These are phyloP conservation scores for Rotaria socialis DNA, from an alignment of 2,888 invertebrate genomes.

Conservation along the genomic window DNA sequence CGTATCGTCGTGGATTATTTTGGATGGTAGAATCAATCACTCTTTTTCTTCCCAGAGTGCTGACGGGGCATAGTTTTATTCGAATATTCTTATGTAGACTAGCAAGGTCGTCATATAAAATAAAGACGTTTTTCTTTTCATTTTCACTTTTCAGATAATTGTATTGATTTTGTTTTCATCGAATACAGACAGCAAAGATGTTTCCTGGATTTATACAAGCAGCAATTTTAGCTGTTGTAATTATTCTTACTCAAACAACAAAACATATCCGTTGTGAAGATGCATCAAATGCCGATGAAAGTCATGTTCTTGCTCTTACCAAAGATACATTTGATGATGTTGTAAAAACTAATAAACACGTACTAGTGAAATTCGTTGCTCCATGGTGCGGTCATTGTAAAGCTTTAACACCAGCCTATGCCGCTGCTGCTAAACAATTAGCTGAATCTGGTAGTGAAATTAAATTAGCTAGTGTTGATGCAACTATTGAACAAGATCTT, in stretches of 20 bases:
- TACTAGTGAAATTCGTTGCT: constrained; percentile 97
- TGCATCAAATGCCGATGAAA: constrained; percentile 67
- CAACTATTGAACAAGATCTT: constrained; percentile 81
- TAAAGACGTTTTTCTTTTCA: no score
- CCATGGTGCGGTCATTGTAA: constrained; percentile 99
- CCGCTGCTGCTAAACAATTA: constrained; percentile 81
- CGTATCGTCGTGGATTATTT: neutral
- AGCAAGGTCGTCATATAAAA: neutral
- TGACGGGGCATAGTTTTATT: neutral
- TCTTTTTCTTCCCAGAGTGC: neutral
- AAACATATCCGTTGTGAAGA: neutral
- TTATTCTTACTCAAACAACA: neutral
- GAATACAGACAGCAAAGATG: neutral
- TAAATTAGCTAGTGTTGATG: constrained; percentile 84
- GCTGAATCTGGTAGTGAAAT: constrained; percentile 71
- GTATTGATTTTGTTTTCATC: neutral
- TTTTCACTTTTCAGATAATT: neutral
- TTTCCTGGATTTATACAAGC: neutral
- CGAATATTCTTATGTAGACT: neutral
- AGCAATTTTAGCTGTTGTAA: neutral
- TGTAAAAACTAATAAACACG: constrained; percentile 72
- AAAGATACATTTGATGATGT: constrained; percentile 81
- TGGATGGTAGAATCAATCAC: neutral
- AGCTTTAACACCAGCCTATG: constrained; percentile 88
- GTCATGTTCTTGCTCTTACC: constrained; percentile 76